phyloP scores from a whole-genome alignment of 1,140 invertebrate genomes.

The Brachionus calyciflorus region DNA sequence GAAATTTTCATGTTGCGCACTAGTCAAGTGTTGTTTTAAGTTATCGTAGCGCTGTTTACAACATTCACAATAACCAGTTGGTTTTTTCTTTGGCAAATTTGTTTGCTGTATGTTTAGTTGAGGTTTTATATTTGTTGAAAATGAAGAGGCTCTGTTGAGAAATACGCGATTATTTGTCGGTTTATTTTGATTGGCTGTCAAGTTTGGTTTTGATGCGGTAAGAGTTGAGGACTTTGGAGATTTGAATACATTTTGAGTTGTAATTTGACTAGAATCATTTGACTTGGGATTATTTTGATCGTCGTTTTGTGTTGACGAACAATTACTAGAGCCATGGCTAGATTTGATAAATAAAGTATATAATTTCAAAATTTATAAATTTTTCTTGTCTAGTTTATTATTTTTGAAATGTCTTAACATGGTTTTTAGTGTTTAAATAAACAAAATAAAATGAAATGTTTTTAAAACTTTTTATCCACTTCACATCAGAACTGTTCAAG shows the following conservation, averaged over 20 bases:
- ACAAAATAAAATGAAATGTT: too few species aligned
- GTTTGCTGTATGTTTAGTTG: neutral
- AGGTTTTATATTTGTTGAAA: neutral
- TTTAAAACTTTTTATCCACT: too few species aligned
- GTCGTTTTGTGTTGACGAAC: constrained; percentile 5
- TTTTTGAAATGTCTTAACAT: too few species aligned
- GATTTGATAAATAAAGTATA: too few species aligned
- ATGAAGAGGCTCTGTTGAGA: neutral
- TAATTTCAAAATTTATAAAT: too few species aligned
- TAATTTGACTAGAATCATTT: neutral
- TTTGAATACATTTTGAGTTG: neutral
- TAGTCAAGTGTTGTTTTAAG: constrained; percentile 29
- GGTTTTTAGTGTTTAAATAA: too few species aligned
- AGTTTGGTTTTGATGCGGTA: neutral
- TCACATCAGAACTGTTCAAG: too few species aligned
- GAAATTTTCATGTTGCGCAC: constrained; percentile 16
- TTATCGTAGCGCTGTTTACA: constrained; percentile 42
- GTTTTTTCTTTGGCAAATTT: constrained; percentile 15
- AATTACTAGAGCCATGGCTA: constrained; percentile 8
- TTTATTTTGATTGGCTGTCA: neutral
- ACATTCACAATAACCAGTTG: constrained; percentile 43
- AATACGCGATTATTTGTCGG: neutral
- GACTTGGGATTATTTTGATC: neutral
- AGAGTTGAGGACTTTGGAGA: neutral
- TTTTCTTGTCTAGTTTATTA: too few species aligned